Evolutionary conservation across 2,113 vertebrate genomes (phyloP), one percentile per base, ranked within the genome.

Genomic region (Clupea harengus): DNA sequence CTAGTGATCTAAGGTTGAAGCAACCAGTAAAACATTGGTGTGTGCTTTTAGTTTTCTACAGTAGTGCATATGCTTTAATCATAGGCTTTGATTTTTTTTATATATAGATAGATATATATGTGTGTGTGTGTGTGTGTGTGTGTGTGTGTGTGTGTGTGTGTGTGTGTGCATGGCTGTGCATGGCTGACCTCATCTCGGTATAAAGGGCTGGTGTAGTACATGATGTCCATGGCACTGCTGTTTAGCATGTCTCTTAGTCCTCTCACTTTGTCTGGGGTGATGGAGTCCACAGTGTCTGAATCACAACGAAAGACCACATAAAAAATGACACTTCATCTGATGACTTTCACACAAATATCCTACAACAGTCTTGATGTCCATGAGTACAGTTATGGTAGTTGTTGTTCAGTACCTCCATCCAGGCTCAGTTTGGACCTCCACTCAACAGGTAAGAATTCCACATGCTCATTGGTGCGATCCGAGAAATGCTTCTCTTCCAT

Each of bases 171-270:
- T 85, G 86, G 57, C n/a, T n/a, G 47, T 25, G 20, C 22, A 32
- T 0, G 44, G 87, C 95, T 94, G 45, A 99, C 98, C 94, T 99
- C 98, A 80, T 99, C 98, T 91, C 98, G 96, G 91, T 99, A 99
- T 10, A 99, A 96, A 2, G 98, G 97, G 72, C 98, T 99, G 22
- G 97, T 98, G 46, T 99, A 99, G 91, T 99, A 99, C 98, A 99
- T 99, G 91, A 99, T 99, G 91, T 99, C 98, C 98, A 99, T 99
- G 1, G 98, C 98, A 0, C 98, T 99, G 93, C 98, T 99, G 95
- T 99, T 99, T 78, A 99, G 91, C 97, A 99, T 98, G 49, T 99
- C 98, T 91, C 98, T 94, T 49, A 99, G 93, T 3, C 98, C 97
- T 82, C 98, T 94, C 1, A 99, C 97, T 90, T 99, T 99, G 90